Conservation (phyloP, 2,113 vertebrate species). For the Grammomys dolichurus region DNA sequence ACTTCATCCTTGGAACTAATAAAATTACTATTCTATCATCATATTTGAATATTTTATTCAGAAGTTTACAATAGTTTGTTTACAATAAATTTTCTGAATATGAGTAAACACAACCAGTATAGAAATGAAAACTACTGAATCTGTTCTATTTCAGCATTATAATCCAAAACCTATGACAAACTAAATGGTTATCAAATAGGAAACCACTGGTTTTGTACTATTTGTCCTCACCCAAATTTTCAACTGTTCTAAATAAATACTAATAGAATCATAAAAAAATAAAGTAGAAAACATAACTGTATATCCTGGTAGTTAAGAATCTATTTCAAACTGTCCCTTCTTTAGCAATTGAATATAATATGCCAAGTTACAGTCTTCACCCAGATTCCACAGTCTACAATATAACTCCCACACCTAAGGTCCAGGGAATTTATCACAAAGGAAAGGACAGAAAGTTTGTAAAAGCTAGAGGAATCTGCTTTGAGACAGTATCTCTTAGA, state of each 20-base stretch:
- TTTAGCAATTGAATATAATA: not conserved
- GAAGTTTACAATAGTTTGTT: not conserved
- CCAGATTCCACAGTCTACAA: not conserved
- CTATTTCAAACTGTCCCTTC: not conserved
- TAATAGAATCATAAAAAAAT: not conserved
- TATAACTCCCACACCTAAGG: not conserved
- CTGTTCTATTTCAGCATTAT: not conserved
- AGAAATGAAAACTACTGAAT: not conserved
- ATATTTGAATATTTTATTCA: constrained; percentile 12
- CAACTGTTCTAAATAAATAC: not conserved
- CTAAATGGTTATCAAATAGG: not conserved
- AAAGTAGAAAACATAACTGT: not conserved
- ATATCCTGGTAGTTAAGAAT: not conserved
- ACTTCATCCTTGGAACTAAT: not conserved
- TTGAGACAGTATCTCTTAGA: not conserved
- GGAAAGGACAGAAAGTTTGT: not conserved
- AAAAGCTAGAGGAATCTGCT: not conserved
- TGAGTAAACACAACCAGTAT: not conserved
- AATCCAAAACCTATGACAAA: not conserved
- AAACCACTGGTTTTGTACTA: not conserved
- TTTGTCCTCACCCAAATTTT: not conserved
- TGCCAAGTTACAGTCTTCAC: not conserved
- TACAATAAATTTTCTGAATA: not conserved
- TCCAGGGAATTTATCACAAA: not conserved
- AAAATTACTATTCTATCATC: not conserved